Evolutionary conservation across 2,113 vertebrate genomes (phyloP).

Genomic region (Phyllostomus hastatus): DNA sequence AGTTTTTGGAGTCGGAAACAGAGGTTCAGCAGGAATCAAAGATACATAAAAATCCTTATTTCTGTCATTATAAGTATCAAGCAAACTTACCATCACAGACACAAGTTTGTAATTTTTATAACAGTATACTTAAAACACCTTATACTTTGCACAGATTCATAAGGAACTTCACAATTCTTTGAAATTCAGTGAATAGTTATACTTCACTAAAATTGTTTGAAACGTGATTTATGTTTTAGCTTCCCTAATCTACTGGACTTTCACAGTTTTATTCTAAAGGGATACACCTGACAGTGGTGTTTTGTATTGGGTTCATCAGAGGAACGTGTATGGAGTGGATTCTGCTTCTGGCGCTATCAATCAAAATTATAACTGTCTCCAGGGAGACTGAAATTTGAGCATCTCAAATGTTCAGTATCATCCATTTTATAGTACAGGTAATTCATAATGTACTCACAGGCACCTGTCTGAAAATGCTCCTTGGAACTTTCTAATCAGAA

Average conservation of each 20-base stretch:
- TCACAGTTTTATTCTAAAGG: background rate
- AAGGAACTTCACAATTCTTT: background rate
- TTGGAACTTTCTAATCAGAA: conserved; percentile 21
- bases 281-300: background rate
- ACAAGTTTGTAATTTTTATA: conserved; percentile 2
- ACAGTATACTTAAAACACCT: background rate
- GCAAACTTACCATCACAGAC: conserved; percentile 28
- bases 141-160: conserved; percentile 18
- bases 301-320: background rate
- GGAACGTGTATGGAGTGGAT: background rate
- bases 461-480: background rate
- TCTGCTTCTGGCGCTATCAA: background rate
- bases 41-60: background rate
- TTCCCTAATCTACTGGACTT: background rate
- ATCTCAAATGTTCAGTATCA: background rate
- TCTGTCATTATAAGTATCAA: background rate
- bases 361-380: background rate
- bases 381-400: background rate
- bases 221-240: background rate
- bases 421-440: background rate
- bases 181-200: background rate
- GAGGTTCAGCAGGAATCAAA: background rate
- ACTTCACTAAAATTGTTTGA: background rate
- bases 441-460: background rate
- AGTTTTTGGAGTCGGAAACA: background rate